Evolutionary conservation across 2,888 invertebrate species (phyloP).

Genomic region (Andrena bicolor): DNA sequence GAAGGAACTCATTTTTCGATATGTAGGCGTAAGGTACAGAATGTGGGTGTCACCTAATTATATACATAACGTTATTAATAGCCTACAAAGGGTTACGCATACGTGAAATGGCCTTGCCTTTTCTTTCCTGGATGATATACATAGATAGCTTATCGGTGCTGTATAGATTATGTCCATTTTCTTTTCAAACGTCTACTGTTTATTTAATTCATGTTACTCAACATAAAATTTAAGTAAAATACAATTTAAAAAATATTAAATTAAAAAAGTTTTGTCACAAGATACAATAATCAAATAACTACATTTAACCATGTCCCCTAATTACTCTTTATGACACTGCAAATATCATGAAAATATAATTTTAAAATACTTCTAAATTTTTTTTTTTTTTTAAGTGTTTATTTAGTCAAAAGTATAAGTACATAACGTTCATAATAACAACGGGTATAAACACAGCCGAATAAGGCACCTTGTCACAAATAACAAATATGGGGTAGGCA

Average conservation of each 20-base stretch:
- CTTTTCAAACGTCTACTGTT: neutral
- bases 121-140: neutral
- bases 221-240: neutral
- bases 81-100: slow-evolving; percentile 27
- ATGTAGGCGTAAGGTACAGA: slow-evolving; percentile 45
- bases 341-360: too few species aligned
- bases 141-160: neutral
- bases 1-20: slow-evolving; percentile 33
- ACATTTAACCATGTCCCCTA: too few species aligned
- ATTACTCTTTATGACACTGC: too few species aligned
- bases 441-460: too few species aligned
- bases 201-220: neutral
- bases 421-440: too few species aligned
- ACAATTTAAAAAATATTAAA: too few species aligned
- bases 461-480: too few species aligned
- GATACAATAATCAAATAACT: too few species aligned
- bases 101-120: neutral
- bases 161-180: neutral
- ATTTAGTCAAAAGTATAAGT: too few species aligned
- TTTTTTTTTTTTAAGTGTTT: too few species aligned
- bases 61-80: slow-evolving; percentile 57
- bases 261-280: neutral
- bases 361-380: too few species aligned
- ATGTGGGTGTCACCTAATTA: slow-evolving; percentile 54
- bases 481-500: too few species aligned